phyloP scores from a whole-genome alignment of 1,140 invertebrate species.

The Ericerus pela region DNA sequence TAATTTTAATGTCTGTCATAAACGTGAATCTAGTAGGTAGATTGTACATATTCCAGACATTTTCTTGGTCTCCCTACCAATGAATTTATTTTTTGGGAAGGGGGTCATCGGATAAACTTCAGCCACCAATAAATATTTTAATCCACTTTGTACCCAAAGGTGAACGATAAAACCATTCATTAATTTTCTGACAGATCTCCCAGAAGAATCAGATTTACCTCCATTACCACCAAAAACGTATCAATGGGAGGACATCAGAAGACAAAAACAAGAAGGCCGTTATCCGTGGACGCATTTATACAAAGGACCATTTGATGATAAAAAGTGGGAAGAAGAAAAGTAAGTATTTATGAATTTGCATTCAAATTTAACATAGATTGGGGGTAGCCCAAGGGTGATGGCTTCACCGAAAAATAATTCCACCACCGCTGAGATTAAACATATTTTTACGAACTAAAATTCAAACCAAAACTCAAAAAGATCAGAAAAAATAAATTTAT shows the following conservation, averaged over 20 bases:
- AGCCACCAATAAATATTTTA: no score
- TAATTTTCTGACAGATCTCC: not conserved
- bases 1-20: no score
- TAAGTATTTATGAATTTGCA: no score
- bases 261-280: slow-evolving; percentile 27
- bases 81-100: not conserved
- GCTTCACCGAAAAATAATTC: no score
- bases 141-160: not conserved
- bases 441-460: no score
- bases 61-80: not conserved
- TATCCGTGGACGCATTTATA: slow-evolving; percentile 34
- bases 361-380: no score
- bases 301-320: slow-evolving; percentile 24
- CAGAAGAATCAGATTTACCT: slow-evolving; percentile 19
- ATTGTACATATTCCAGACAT: not conserved
- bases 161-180: not conserved
- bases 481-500: no score
- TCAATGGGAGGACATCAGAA: slow-evolving; percentile 32
- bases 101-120: not conserved
- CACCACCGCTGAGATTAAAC: no score
- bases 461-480: no score
- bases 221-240: slow-evolving; percentile 31
- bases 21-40: not conserved
- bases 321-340: slow-evolving; percentile 15
- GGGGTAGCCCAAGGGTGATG: no score